phyloP scores from a whole-genome alignment of 1,140 invertebrate genomes.

The Nebria ingens region DNA sequence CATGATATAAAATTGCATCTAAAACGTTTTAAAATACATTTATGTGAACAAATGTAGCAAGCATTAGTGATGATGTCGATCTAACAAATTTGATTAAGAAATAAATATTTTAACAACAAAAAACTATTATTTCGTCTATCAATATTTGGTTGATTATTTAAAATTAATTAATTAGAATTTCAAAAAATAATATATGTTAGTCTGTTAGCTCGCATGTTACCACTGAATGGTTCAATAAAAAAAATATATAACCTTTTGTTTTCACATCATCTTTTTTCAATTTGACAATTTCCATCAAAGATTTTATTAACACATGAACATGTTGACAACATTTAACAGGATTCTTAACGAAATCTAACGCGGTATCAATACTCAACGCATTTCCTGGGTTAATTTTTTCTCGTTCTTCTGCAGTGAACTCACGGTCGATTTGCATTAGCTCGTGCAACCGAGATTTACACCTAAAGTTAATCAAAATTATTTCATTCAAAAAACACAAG shows the following conservation, averaged over 20 bases:
- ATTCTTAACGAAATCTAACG: slow-evolving; percentile 93
- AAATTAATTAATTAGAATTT: background rate
- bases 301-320: slow-evolving; percentile 76
- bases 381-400: slow-evolving; percentile 81
- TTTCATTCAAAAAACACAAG: too few species aligned
- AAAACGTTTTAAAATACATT: slow-evolving; percentile 26
- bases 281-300: slow-evolving; percentile 75
- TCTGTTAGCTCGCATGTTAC: too few species aligned
- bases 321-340: slow-evolving; percentile 88
- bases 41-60: background rate
- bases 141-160: too few species aligned
- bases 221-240: too few species aligned
- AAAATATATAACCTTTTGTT: slow-evolving; percentile 55
- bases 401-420: slow-evolving; percentile 79
- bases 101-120: background rate
- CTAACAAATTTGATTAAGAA: background rate
- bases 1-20: slow-evolving; percentile 91
- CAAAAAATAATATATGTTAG: too few species aligned
- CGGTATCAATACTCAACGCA: slow-evolving; percentile 76
- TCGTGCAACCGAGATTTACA: slow-evolving; percentile 91
- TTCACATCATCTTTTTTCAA: slow-evolving; percentile 79
- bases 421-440: slow-evolving; percentile 80
- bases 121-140: too few species aligned
- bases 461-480: too few species aligned
- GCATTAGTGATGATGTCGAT: background rate